Base-by-base conservation (phyloP, 2,797 vertebrate species). In the Cottoperca gobio region DNA sequence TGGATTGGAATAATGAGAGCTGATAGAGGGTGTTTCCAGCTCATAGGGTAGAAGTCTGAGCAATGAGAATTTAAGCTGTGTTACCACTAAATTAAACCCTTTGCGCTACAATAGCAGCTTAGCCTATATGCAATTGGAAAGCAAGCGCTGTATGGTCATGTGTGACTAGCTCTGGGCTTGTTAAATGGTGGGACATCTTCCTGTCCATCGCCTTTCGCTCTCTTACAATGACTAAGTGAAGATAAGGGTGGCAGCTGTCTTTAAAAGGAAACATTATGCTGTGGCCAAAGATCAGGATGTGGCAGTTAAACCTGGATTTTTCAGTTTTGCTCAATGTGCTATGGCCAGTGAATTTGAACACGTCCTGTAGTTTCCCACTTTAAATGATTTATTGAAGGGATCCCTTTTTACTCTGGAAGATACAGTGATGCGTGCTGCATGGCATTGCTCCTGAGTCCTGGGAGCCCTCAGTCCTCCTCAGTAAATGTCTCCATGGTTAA, bases 401-500 rank as follows among this genome's bases (percentile, higher is more conserved):
- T 77, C 39, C 49, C 10, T 79, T 68, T n/a, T 66, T 69, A 31
- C 60, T 67, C 52, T 58, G 24, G 40, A 57, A 76, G 76, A 64
- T 39, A 5, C 58, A 53, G 65, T 6, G 42, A 7, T 73, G 12
- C 6, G 13, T 45, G 53, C 48, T 52, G 81, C 49, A 10, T 52
- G 21, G 50, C 70, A 58, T 49, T 12, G 63, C 67, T 79, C 73
- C 60, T 64, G 59, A 77, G 66, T 76, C 49, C 43, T 9, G 73
- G 70, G 40, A 72, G 82, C 76, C 85, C 69, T 81, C 40, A 6
- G 71, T 76, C 48, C 72, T 82, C 76, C 71, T 79, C 78, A 19
- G 84, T 81, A 82, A 79, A 83, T 64, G 88, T 91, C 91, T 86
- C 67, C 28, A 61, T 64, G 78, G 74, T 92, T 82, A 68, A 76